Evolutionary conservation across 2,113 vertebrate species (phyloP).

Genomic region (Oceanodroma tethys): DNA sequence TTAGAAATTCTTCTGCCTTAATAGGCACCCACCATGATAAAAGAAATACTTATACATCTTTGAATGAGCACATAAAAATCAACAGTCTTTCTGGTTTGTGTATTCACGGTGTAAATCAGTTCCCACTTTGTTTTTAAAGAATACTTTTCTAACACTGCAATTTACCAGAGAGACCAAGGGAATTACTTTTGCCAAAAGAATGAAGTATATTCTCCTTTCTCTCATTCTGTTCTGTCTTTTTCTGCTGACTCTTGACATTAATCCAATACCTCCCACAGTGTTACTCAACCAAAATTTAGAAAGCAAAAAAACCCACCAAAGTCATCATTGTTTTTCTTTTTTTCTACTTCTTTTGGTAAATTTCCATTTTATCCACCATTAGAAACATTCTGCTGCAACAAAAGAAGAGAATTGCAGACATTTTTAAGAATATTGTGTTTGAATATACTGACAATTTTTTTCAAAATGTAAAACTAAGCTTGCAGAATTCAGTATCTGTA

Average conservation of each 20-base stretch:
- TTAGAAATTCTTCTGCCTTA: not conserved
- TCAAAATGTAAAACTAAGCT: not conserved
- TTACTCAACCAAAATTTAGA: not conserved
- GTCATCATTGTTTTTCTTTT: not conserved
- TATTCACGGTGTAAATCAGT: not conserved
- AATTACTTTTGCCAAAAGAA: constrained; percentile 20
- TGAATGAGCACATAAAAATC: not conserved
- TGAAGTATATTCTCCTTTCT: not conserved
- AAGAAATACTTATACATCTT: not conserved
- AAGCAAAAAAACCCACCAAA: not conserved
- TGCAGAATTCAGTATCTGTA: not conserved
- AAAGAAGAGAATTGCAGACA: not conserved
- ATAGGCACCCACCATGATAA: not conserved
- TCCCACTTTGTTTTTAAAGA: constrained; percentile 5
- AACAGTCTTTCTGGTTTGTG: not conserved
- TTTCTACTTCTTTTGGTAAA: not conserved
- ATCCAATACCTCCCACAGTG: not conserved
- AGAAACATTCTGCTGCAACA: not conserved
- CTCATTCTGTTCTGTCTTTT: not conserved
- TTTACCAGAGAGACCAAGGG: not conserved
- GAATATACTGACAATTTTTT: not conserved
- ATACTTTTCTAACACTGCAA: not conserved
- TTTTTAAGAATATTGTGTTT: not conserved
- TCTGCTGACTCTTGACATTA: not conserved
- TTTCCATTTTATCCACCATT: constrained; percentile 12